Base-by-base conservation (phyloP, 2,888 invertebrate genomes). In the Apamea monoglypha region DNA sequence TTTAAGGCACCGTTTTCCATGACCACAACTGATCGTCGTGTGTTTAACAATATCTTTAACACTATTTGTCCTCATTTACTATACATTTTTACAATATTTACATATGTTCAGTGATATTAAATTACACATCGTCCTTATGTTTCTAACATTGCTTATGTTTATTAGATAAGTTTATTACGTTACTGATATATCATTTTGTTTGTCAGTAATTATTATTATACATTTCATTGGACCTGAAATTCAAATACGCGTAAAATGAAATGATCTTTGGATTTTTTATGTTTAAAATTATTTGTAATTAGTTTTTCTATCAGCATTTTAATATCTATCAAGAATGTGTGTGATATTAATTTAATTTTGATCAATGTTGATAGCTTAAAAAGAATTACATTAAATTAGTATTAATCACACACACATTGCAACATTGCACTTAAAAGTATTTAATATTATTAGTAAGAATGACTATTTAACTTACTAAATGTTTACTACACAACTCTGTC, bases 1-100 rank as follows among this genome's bases (percentile, higher is more conserved):
- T 97, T 97, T 96, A 97, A 97, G 97, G 97, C 97, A 97, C 97
- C 96, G 96, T 96, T 97, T 96, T 97, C 97, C 97, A 97, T 97
- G 96, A 95, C 96, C 96, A 94, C 95, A 93, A 95, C 92, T 94
- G 94, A 95, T 94, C 90, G 96, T 94, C 94, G 95, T 95, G 94
- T 92, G 90, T 90, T 90, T 93, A 91, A 90, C 92, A 90, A 92
- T 91, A 89, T 93, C 81, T 91, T 90, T 92, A 90, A 91, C 92
- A 92, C 92, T 92, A 90, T 86, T 82, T 87, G 91, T 93, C 89
- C 90, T 92, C 93, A 92, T 92, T 88, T 92, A 92, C 87, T 87
- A 85, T 87, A 86, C 87, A 88, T 87, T 76, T 82, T 87, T 44
- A 83, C 66, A 82, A 84, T 81, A 89, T 89, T 72, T 79, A 86